Base-by-base conservation (phyloP, 1,140 invertebrate genomes). In the Drosophila seguyi region DNA sequence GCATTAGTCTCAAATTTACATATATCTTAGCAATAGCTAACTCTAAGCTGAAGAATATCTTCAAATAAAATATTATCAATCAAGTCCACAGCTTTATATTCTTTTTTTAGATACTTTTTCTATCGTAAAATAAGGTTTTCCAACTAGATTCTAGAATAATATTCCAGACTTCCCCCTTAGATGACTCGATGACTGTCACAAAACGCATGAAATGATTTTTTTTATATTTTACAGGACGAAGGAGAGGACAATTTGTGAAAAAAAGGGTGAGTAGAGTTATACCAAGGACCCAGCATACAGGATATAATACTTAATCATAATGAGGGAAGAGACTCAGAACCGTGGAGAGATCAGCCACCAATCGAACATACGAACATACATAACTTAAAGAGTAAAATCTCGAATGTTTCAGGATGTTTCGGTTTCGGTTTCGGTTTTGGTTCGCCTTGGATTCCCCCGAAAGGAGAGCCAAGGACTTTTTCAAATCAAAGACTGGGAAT, bases 331-430 rank as follows among this genome's bases (percentile, higher is more conserved):
- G 45, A 66, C 45, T 52, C n/a, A 39, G 27, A 71, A 72, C 68
- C 66, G 41, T 60, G 27, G 66, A 72, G 66, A 72, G 66, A 72
- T 72, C 69, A 59, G 67, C 66, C 67, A 73, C 67, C 67, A 57
- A 63, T 62, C 22, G 59, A 62, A 57, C 25, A 45, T 59, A 59
- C 25, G 31, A 38, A 38, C 53, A 61, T 55, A 55, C 25, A 47
- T 47, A 68, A 68, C 66, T 42, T 42, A 67, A 67, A 52, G 36
- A 68, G 42, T 66, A 66, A 67, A 38, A 25, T 38, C 52, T 47
- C 36, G 45, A 65, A 31, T 29, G 45, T 29, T 67, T 62, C 25
- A 25, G 34, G 36, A 44, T 69, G 66, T 42, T 55, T 55, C 52
- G 52, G 52, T 55, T 55, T 55, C 34, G 52, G 52, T 55, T n/a